These are phyloP conservation scores for Lagopus muta DNA, from an alignment of 2,113 vertebrate species.

Conservation along the genomic window DNA sequence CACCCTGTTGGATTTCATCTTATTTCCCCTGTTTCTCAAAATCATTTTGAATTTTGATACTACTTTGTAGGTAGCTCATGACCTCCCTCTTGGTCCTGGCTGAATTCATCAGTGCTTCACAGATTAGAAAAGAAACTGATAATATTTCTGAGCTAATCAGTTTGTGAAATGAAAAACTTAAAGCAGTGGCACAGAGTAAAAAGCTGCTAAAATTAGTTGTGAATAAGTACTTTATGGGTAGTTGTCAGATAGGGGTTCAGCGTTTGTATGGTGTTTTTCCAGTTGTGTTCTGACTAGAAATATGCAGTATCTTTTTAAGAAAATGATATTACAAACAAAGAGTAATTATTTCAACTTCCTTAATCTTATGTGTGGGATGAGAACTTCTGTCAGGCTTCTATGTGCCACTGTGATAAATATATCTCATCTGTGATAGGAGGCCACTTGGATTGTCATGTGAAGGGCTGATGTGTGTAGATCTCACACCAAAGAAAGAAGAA, in stretches of 20 bases:
- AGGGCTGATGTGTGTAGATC: not conserved
- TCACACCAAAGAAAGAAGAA: not conserved
- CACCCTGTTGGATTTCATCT: slow-evolving; percentile 27
- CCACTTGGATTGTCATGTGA: not conserved
- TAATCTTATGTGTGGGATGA: not conserved
- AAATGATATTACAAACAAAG: not conserved
- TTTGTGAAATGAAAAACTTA: slow-evolving; percentile 4
- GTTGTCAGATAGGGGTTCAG: not conserved
- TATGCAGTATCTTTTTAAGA: not conserved
- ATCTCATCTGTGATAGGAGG: not conserved
- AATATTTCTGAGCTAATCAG: slow-evolving; percentile 33
- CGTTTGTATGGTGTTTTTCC: not conserved
- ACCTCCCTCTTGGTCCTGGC: not conserved
- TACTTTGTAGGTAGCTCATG: not conserved
- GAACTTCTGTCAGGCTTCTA: not conserved
- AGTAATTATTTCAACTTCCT: not conserved
- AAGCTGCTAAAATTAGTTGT: not conserved
- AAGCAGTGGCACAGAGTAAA: not conserved
- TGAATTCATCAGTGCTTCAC: slow-evolving; percentile 17
- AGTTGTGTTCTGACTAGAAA: not conserved
- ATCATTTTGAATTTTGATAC: slow-evolving; percentile 42
- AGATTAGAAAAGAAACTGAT: slow-evolving; percentile 33
- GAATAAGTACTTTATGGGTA: not conserved
- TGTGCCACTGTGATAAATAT: accelerated
- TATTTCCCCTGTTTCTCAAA: slow-evolving; percentile 39